Base-by-base conservation (phyloP, 2,113 vertebrate genomes). In the Oncorhynchus clarkii region DNA sequence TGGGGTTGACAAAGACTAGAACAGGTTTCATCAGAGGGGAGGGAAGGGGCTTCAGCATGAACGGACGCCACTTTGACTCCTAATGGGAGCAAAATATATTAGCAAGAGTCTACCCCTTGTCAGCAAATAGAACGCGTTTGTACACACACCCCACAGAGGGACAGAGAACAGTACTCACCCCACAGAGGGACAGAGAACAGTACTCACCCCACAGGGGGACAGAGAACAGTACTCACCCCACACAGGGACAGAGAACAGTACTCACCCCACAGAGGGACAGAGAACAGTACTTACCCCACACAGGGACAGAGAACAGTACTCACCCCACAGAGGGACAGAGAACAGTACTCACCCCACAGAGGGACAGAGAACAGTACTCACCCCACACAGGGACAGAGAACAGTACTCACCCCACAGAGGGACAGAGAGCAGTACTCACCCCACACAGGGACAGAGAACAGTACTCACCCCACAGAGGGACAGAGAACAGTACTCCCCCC, bases 1-100 rank as follows among this genome's bases (percentile, higher is more conserved):
- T 99, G 72, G 98, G 98, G 90, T 99, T 99, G 79, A 99, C 96
- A 75, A 99, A 99, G 80, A 99, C 97, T 89, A 99, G 92, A 86
- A 99, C 92, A 18, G 97, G 98, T 88, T 99, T 99, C 96, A 99
- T 98, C 66, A 98, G 95, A 22, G 96, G 97, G 7, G 96, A 97
- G 0, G 96, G 96, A 72, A 97, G 93, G 0, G 98, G 98, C 85
- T 98, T 97, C 92, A 99, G 91, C 83, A 99, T 94, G 89, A 99
- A 99, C 18, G 97, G 97, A 75, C 94, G 97, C 96, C 97, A 97
- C 83, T 96, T 96, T 31, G 95, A 95, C 80, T 99, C 98, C 97
- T 99, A 86, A 54, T 18, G 51, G 51, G 14, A 39, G 57, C 45
- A 39, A 80, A 39, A 14, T 14, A 54, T 18, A 54, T 54, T 54